phyloP scores from a whole-genome alignment of 2,113 vertebrate species.

The Zapus hudsonius region DNA sequence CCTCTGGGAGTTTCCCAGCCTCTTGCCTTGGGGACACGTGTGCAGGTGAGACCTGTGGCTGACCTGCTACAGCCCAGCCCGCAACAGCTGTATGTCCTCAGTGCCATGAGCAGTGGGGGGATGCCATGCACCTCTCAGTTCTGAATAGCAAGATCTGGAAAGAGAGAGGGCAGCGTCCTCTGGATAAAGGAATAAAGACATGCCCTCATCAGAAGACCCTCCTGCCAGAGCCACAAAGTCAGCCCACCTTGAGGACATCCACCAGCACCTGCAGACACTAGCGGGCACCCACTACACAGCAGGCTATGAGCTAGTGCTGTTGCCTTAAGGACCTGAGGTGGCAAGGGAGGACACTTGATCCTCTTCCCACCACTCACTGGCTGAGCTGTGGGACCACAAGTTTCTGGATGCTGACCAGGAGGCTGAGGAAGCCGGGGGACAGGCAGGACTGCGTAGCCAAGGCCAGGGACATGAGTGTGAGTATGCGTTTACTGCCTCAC shows the following conservation, averaged over 20 bases:
- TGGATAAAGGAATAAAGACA: neutral
- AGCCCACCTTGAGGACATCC: too few species aligned
- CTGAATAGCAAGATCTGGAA: neutral
- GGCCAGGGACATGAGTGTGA: too few species aligned
- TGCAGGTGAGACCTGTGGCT: neutral
- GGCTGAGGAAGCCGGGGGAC: neutral
- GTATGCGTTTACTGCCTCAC: neutral
- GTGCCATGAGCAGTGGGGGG: neutral
- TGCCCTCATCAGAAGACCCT: neutral
- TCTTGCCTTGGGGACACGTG: neutral
- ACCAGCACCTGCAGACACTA: neutral
- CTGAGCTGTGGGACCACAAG: neutral
- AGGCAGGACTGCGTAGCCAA: neutral
- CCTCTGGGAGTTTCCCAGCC: neutral
- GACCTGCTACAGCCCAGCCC: neutral
- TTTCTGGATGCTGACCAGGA: neutral
- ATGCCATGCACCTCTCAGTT: neutral
- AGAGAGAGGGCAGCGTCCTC: neutral
- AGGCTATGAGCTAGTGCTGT: fast-evolving
- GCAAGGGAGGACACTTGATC: neutral
- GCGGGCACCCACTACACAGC: fast-evolving
- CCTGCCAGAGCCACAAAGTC: neutral
- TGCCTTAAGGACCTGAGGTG: neutral
- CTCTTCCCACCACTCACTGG: neutral
- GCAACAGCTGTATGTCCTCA: neutral